Base-by-base conservation (phyloP, 1,140 invertebrate species). In the Polypedilum pembai region DNA sequence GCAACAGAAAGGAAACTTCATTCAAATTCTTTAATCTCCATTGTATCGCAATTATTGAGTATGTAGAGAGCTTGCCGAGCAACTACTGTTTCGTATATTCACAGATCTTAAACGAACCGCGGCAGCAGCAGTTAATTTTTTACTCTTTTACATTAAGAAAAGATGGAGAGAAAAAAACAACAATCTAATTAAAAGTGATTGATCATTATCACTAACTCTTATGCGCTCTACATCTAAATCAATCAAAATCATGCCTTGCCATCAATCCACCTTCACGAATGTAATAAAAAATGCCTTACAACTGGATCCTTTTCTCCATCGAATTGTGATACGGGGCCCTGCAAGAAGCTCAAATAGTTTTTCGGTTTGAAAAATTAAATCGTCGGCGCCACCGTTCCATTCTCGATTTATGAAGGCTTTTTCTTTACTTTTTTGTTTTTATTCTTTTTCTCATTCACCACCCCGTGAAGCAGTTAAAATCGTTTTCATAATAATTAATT, bases 171-270 rank as follows among this genome's bases (percentile, higher is more conserved):
- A 69, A 20, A 69, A 12, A 12, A 17, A 56, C 10, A 56, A 12
- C 65, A 21, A 20, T 69, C 65, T 69, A 69, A 69, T 69, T 69
- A 69, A 69, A 69, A 69, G 17, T 69, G 65, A 69, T 69, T 69
- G 65, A 69, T 69, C 20, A 69, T 69, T 18, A 18, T 69, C 65
- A 69, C 17, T 10, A 69, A 69, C 3, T 20, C 0, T 18, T 18
- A 69, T 69, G 17, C 15, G 18, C 17, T 8, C 20, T 69, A 56
- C 45, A 56, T 56, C 45, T 56, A 56, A 15, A 56, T 56, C 45
- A 56, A 56, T 56, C 45, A 56, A 15, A n/a, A n/a, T 56, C 45
- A 12, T 56, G 45, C 10, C 10, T 56, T 45, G 8, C 41, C 15
- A 12, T 45, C 41, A 56, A 56, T n/a, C 12, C 12, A 56, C n/a